Evolutionary conservation across 35 echinoderm and acorn worm species (phyloP).

Genomic region (Diadema setosum): DNA sequence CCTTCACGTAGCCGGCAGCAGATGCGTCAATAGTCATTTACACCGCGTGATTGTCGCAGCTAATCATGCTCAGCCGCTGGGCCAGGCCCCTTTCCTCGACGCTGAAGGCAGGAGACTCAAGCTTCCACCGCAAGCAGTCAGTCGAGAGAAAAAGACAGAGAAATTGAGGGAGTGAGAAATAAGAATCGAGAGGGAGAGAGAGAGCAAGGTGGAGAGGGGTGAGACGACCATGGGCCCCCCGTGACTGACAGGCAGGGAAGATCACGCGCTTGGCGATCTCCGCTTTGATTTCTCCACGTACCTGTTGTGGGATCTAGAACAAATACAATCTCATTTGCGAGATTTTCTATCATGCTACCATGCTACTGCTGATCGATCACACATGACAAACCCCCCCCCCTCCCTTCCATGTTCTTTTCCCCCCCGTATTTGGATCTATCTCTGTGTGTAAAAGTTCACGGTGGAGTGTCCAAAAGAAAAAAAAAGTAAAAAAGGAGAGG

Average conservation of each 20-base stretch:
- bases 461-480: too few species aligned
- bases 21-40: conserved; percentile 16
- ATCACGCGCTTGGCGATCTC: neutral
- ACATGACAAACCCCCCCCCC: too few species aligned
- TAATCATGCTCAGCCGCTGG: neutral
- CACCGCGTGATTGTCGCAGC: neutral
- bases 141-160: neutral
- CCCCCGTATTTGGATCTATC: neutral
- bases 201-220: neutral
- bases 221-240: too few species aligned
- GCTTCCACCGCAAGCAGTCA: neutral
- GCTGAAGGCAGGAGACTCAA: neutral
- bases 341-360: neutral
- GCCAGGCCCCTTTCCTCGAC: neutral
- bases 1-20: conserved; percentile 6
- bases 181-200: neutral
- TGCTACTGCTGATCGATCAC: too few species aligned
- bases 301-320: neutral
- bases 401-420: neutral
- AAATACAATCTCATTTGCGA: conserved; percentile 1
- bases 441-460: too few species aligned
- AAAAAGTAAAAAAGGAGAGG: too few species aligned
- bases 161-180: neutral
- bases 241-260: neutral
- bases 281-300: neutral